phyloP scores from a whole-genome alignment of 2,888 invertebrate genomes.

The Metellina segmentata region DNA sequence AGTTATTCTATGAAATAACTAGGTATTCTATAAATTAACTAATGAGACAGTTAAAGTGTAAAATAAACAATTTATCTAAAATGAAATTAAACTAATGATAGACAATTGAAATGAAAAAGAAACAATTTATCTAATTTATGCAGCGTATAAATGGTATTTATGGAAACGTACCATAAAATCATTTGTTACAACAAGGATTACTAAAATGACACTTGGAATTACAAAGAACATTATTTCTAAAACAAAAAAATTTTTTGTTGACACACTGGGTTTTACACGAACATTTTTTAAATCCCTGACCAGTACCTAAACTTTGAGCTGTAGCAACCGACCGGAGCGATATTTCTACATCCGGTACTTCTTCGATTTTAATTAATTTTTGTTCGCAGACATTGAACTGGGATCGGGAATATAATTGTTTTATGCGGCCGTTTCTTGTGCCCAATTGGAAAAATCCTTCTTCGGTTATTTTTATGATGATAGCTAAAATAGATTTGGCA shows the following conservation, averaged over 20 bases:
- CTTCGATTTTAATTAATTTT: constrained; percentile 59
- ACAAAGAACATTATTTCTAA: constrained; percentile 23
- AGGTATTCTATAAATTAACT: no score
- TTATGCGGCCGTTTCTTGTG: constrained; percentile 1
- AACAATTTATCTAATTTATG: constrained; percentile 61
- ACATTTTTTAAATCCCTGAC: constrained; percentile 69
- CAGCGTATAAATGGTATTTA: constrained; percentile 65
- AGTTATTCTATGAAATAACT: no score
- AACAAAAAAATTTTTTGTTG: constrained; percentile 71
- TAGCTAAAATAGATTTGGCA: constrained; percentile 71
- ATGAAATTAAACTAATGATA: no score
- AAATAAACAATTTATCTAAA: no score
- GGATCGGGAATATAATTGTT: constrained; percentile 69
- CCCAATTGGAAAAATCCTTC: no score
- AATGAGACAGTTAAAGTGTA: no score
- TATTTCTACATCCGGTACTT: constrained; percentile 67
- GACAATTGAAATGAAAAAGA: constrained; percentile 58
- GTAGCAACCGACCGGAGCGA: constrained; percentile 71
- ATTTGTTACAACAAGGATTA: constrained; percentile 45
- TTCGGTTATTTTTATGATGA: constrained; percentile 68
- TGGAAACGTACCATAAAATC: constrained; percentile 62
- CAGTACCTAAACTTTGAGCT: constrained; percentile 69
- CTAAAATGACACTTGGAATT: not conserved
- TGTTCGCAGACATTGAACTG: constrained; percentile 67
- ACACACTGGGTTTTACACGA: constrained; percentile 72